Percentiles rank a stretch among this genome's conserved stretches.
Evolutionary conservation across 2,113 vertebrate genomes (phyloP).

Genomic region (Brachyistius frenatus): DNA sequence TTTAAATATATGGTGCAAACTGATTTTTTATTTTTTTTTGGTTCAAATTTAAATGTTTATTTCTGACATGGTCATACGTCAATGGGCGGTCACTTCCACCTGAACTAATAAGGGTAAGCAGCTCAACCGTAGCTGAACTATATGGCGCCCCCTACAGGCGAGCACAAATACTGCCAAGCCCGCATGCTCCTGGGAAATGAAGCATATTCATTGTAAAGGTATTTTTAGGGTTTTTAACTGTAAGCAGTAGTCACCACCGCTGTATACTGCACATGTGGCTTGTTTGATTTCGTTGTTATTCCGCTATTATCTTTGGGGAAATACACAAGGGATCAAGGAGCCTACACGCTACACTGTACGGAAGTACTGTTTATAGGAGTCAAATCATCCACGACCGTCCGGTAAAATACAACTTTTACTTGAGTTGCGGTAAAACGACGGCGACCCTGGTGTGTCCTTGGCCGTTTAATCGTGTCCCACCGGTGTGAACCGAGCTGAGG

Average conservation of each 20-base stretch:
- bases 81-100: no score
- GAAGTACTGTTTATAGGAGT: no score
- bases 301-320: fast-evolving
- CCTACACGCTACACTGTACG: no score
- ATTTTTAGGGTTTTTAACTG: slow-evolving; percentile 10
- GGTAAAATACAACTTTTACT: not conserved
- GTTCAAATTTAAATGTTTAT: no score
- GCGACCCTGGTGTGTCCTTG: slow-evolving; percentile 52
- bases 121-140: not conserved
- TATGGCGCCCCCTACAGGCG: slow-evolving; percentile 20
- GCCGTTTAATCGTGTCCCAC: not conserved
- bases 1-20: no score
- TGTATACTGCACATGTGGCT: no score
- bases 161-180: not conserved
- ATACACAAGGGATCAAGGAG: not conserved
- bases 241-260: no score
- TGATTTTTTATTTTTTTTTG: no score
- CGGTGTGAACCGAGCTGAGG: slow-evolving; percentile 13
- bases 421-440: not conserved
- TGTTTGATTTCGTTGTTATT: fast-evolving
- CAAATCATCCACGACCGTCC: not conserved
- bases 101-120: no score
- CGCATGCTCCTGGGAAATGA: not conserved
- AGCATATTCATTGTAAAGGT: not conserved
- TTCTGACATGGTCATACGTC: no score